Percentiles rank a stretch among this genome's conserved stretches.
Evolutionary conservation across 2,797 vertebrate genomes (phyloP).

Genomic region (Cyclura pinguis): DNA sequence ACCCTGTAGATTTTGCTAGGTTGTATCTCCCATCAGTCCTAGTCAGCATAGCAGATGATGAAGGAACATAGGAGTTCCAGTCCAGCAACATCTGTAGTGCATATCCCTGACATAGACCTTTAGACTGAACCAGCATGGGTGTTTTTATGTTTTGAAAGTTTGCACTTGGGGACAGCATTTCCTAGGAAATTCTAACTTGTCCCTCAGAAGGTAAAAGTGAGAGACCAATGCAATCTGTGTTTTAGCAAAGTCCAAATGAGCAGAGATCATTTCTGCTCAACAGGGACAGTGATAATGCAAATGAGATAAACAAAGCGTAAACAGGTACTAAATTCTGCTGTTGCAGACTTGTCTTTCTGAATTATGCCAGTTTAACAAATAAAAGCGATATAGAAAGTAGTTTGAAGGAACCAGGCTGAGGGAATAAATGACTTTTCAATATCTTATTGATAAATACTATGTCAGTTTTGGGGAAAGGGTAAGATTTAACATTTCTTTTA

Average conservation of each 20-base stretch:
- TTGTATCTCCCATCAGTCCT: neutral
- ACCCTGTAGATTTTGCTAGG: neutral
- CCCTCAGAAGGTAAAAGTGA: neutral
- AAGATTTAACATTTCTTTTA: neutral
- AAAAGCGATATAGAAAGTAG: neutral
- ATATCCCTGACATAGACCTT: neutral
- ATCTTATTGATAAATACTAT: too few species aligned
- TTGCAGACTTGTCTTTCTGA: neutral
- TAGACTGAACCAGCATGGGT: neutral
- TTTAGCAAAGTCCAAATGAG: neutral
- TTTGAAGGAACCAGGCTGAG: too few species aligned
- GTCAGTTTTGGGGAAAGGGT: neutral
- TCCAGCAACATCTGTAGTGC: neutral
- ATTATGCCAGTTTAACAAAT: neutral
- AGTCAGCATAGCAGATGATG: neutral
- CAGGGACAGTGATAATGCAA: neutral
- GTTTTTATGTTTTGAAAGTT: neutral
- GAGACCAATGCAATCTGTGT: neutral
- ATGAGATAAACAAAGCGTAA: neutral
- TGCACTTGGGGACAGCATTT: neutral
- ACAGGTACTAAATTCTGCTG: neutral
- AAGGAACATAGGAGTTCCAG: neutral
- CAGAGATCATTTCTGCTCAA: neutral
- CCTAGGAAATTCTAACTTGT: neutral
- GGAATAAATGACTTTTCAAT: neutral